These are phyloP conservation scores for Tetraneura akinire DNA, from an alignment of 1,140 invertebrate genomes.

Conservation along the genomic window DNA sequence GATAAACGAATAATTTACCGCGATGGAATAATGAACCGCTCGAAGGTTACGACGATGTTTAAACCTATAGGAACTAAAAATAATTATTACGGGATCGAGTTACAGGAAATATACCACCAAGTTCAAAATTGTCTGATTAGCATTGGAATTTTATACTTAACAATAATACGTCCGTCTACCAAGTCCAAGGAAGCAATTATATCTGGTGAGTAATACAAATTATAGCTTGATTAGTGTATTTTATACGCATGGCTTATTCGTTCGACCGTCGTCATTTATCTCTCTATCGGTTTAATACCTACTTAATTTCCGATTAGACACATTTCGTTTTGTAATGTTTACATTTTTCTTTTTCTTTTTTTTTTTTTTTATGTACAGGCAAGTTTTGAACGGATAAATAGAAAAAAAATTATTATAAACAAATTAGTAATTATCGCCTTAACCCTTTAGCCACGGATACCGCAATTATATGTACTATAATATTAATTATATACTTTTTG, in stretches of 20 bases:
- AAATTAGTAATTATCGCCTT: too few relatives aligned
- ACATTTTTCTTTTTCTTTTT: too few relatives aligned
- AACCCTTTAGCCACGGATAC: too few relatives aligned
- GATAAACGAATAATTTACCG: background rate
- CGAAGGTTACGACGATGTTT: background rate
- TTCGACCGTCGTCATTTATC: background rate
- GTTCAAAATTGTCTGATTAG: slow-evolving; percentile 12
- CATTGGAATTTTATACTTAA: background rate
- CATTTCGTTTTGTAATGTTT: too few relatives aligned
- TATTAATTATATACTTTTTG: too few relatives aligned
- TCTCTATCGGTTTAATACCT: background rate
- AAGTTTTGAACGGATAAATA: too few relatives aligned
- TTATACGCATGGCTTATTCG: slow-evolving; percentile 7
- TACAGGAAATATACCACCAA: slow-evolving; percentile 24
- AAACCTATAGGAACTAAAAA: slow-evolving; percentile 18
- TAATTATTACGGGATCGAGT: slow-evolving; percentile 17
- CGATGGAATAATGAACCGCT: background rate
- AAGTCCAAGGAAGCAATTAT: slow-evolving; percentile 27
- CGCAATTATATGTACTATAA: too few relatives aligned
- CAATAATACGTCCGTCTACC: background rate
- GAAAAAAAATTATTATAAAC: too few relatives aligned
- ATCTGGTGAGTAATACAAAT: background rate
- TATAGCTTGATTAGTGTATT: background rate
- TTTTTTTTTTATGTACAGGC: too few relatives aligned
- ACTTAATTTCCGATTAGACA: background rate